Conservation (phyloP, 2,113 vertebrate genomes). For the Lipophrys pholis region DNA sequence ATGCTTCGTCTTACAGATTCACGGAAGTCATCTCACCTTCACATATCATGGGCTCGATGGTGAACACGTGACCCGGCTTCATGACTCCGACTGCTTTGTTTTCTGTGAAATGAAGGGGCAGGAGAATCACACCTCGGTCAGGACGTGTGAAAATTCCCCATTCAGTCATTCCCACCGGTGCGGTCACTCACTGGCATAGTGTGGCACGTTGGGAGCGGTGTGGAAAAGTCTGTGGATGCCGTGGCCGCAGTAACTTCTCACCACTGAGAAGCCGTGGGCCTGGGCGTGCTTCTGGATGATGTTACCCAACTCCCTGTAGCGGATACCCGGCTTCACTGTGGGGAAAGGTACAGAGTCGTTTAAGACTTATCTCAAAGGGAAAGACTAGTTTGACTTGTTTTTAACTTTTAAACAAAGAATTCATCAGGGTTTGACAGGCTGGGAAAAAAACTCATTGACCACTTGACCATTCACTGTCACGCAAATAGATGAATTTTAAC, state of each 20-base stretch:
- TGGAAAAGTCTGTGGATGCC: constrained; percentile 99
- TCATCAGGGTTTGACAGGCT: too few species aligned
- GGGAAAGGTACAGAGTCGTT: not conserved
- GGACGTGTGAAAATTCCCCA: too few species aligned
- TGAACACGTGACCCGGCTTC: constrained; percentile 98
- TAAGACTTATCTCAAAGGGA: too few species aligned
- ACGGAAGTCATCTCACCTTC: constrained; percentile 87
- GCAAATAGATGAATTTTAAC: too few species aligned
- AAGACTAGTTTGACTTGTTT: too few species aligned
- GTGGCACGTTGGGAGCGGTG: constrained; percentile 94
- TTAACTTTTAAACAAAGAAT: too few species aligned
- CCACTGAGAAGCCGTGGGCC: constrained; percentile 96
- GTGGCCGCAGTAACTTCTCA: constrained; percentile 98
- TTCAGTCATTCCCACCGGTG: not conserved
- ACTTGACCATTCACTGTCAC: too few species aligned
- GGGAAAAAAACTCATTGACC: too few species aligned
- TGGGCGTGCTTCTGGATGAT: constrained; percentile 99
- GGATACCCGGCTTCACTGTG: constrained; percentile 95
- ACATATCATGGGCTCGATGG: constrained; percentile 99
- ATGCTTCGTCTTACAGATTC: too few species aligned
- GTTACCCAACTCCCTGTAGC: constrained; percentile 97
- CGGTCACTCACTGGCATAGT: constrained; percentile 74
- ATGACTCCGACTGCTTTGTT: constrained; percentile 99
- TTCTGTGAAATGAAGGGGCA: constrained; percentile 80
- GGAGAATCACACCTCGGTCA: not conserved